phyloP scores from a whole-genome alignment of 2,797 vertebrate species.

The Mormyrops boulengeri region DNA sequence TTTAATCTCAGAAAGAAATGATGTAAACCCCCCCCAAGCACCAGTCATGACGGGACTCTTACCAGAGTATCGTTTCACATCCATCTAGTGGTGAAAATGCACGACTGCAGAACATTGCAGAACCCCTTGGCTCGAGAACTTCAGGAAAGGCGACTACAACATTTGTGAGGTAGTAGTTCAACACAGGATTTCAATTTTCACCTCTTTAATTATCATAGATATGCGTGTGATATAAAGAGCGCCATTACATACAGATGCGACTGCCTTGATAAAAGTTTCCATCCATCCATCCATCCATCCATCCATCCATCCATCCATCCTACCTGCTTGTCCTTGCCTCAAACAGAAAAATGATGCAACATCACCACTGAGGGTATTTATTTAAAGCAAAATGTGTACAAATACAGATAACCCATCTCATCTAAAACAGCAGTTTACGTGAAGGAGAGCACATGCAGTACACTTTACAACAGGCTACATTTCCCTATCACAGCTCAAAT shows the following conservation, averaged over 20 bases:
- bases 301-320: background rate
- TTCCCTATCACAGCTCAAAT: slow-evolving; percentile 15
- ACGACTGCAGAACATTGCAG: background rate
- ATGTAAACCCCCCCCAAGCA: background rate
- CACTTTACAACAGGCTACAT: slow-evolving; percentile 4
- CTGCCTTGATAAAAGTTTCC: background rate
- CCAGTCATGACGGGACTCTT: background rate
- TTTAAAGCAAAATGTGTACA: slow-evolving; percentile 21
- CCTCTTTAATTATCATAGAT: background rate
- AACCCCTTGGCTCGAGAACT: background rate
- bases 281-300: background rate
- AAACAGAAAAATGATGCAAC: background rate
- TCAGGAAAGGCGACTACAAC: background rate
- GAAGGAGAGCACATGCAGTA: slow-evolving; percentile 15
- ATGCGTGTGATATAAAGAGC: background rate
- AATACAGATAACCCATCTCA: slow-evolving; percentile 8
- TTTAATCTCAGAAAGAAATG: background rate
- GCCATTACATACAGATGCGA: background rate
- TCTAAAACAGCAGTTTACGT: slow-evolving; percentile 11
- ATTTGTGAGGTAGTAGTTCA: background rate
- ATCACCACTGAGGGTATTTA: slow-evolving; percentile 15
- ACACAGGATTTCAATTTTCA: background rate
- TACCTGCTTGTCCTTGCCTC: background rate
- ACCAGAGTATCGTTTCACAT: background rate
- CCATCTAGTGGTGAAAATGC: slow-evolving; percentile 12